phyloP scores from a whole-genome alignment of 2,797 vertebrate species.

The Mormyrops boulengeri region DNA sequence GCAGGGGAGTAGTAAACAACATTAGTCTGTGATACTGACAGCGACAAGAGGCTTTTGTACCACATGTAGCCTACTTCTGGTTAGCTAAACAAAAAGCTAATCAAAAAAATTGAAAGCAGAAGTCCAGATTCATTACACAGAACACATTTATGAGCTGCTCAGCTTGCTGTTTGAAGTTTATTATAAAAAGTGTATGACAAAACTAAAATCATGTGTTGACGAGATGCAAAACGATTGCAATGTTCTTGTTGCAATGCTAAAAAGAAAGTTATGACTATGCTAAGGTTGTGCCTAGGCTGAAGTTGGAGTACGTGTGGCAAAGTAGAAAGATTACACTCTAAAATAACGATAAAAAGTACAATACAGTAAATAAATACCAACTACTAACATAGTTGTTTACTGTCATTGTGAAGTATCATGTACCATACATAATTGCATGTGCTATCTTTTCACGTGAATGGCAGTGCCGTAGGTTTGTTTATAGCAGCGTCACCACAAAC shows the following conservation, averaged over 20 bases:
- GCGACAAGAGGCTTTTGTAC: not conserved
- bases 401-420: not conserved
- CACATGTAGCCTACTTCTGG: not conserved
- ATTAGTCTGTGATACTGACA: not conserved
- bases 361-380: not conserved
- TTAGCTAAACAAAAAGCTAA: not conserved
- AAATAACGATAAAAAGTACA: not conserved
- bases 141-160: not conserved
- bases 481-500: not conserved
- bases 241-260: not conserved
- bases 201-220: not conserved
- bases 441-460: not conserved
- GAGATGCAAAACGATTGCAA: not conserved
- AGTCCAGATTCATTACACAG: not conserved
- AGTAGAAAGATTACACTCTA: not conserved
- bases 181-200: not conserved
- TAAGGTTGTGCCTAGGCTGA: not conserved
- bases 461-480: not conserved
- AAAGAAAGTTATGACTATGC: not conserved
- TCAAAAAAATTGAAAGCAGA: not conserved
- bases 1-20: not conserved
- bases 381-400: not conserved
- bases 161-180: not conserved
- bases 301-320: not conserved
- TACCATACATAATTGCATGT: not conserved